Evolutionary conservation across 2,113 vertebrate genomes (phyloP), one percentile per base, ranked within the genome.

Genomic region (rabbit (Oryctolagus cuniculus)): DNA sequence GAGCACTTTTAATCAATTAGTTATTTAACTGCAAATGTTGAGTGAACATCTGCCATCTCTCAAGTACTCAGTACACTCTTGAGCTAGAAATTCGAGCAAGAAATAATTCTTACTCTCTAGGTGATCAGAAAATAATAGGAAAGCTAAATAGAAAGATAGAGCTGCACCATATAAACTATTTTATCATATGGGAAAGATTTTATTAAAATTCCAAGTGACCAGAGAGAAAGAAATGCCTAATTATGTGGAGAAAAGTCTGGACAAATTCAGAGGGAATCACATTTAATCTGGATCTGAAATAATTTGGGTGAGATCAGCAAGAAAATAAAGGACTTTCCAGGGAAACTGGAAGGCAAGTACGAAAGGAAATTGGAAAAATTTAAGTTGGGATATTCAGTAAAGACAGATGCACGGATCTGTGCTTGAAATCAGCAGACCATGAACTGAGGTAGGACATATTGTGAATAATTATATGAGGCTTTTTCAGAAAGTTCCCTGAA

Each of bases 31-130:
- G 70, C 51, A 89, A 75, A 63, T 22, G 77, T 92, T 82, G 53
- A 94, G 84, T 82, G 63, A 90, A 77, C 51, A 58, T 51, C 75
- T 95, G 69, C 70, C 75, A 78, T 58, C 75, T 90, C 38, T 95
- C 64, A 90, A 90, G 34, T 27, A 58, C 24, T 78, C 15, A 12
- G 58, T 74, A 82, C 92, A 90, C 44, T 84, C 27, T 25, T 82
- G 70, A 86, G 21, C 19, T 72, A 79, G 38, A 81, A 89, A 70
- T 15, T 49, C 77, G 63, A 70, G 29, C 72, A 78, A 87, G 38
- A 82, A 82, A 90, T 90, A 19, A 13, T 72, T 24, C 36, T 90
- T 87, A 10, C 4, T 89, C 12, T 87, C 63, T 78, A 91, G 34
- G 58, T 10, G 49, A 58, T 87, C 49, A 69, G 85, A 77, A 83